Evolutionary conservation across 2,797 vertebrate genomes (phyloP).

Genomic region (Thunnus albacares): DNA sequence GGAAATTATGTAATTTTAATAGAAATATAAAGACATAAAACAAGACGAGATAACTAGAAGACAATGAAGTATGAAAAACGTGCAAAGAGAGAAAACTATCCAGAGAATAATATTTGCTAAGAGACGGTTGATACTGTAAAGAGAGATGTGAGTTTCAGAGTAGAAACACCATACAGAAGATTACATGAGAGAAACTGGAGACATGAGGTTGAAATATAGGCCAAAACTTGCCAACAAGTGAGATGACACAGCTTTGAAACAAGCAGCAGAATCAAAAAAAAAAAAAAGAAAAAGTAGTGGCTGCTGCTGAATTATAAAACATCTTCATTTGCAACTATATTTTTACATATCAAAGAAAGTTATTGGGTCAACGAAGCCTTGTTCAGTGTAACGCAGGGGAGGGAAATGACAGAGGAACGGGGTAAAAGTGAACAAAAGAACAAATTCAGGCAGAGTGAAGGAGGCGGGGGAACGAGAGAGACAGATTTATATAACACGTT

Average conservation of each 20-base stretch:
- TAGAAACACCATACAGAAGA: not conserved
- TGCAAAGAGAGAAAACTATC: no score
- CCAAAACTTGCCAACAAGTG: constrained; percentile 44
- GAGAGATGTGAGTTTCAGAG: not conserved
- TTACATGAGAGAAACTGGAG: constrained; percentile 4
- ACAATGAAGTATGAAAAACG: no score
- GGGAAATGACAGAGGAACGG: not conserved
- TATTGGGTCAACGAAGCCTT: constrained; percentile 53
- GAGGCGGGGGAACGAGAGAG: not conserved
- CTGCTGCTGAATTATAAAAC: constrained; percentile 71
- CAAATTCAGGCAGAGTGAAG: not conserved
- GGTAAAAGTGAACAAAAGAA: not conserved
- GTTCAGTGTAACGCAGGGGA: not conserved
- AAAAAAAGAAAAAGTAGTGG: constrained; percentile 27
- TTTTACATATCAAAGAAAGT: constrained; percentile 61
- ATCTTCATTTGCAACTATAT: constrained; percentile 54
- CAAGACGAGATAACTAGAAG: not conserved
- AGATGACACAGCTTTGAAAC: constrained; percentile 62
- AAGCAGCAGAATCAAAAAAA: constrained; percentile 6
- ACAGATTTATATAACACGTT: not conserved
- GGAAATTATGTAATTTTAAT: no score
- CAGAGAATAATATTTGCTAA: no score
- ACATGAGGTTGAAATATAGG: constrained; percentile 43
- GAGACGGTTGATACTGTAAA: no score
- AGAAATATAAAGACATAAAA: not conserved